phyloP scores from a whole-genome alignment of 2,113 vertebrate genomes.

The Malurus cyaneus region DNA sequence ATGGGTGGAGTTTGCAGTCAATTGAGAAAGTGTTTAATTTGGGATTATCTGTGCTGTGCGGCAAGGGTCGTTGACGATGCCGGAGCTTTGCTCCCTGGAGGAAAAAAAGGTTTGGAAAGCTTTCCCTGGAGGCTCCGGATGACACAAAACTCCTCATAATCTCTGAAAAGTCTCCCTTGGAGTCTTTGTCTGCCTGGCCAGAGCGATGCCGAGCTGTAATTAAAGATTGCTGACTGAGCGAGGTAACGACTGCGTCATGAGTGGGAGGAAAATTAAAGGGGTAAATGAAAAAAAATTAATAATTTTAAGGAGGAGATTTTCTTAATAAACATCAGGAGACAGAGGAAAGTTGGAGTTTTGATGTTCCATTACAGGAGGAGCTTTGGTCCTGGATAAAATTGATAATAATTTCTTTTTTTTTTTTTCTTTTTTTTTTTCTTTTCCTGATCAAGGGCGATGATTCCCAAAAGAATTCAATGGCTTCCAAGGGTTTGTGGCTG shows the following conservation, averaged over 20 bases:
- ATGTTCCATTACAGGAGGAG: not conserved
- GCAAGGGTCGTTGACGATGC: not conserved
- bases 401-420: too few relatives aligned
- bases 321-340: not conserved
- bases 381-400: not conserved
- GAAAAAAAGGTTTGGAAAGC: not conserved
- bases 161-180: not conserved
- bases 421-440: not conserved
- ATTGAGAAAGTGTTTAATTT: too few relatives aligned
- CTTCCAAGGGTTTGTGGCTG: not conserved
- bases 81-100: not conserved
- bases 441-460: not conserved
- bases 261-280: constrained; percentile 26
- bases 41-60: not conserved
- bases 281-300: not conserved
- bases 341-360: not conserved
- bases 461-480: not conserved
- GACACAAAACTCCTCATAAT: not conserved
- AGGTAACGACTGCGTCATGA: not conserved
- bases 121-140: not conserved
- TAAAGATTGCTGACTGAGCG: not conserved
- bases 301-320: not conserved
- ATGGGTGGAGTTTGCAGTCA: too few relatives aligned
- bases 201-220: not conserved
- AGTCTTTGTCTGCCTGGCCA: not conserved